Base-by-base conservation (phyloP, 2,113 vertebrate genomes). In the Chionodraco myersi region DNA sequence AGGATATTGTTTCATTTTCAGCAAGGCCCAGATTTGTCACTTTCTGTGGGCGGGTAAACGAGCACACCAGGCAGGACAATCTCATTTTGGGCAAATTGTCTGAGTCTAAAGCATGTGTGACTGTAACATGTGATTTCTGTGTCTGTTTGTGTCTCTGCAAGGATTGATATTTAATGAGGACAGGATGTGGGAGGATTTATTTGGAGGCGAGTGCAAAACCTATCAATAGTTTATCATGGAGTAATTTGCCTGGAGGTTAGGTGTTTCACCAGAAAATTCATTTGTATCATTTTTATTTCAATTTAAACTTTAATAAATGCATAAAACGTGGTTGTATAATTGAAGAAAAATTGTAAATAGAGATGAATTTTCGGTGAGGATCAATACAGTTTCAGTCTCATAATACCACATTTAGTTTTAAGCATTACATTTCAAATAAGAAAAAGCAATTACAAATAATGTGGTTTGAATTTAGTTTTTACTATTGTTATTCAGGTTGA, bases 21-120 rank as follows among this genome's bases (percentile, higher is more conserved):
- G 52, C 73, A 59, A 58, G 71, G 71, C 60, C 72, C 49, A 57
- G n/a, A 45, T 57, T 62, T 0, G n/a, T 67, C 52, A 11, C 34
- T 67, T 30, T 75, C 49, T 1, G 6, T 3, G 58, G 30, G 70
- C 70, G 67, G 80, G 80, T 57, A 54, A 75, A 83, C 54, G 77
- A 69, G 18, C 61, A 13, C 48, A 54, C 49, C 56, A 62, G 49
- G 6, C 83, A 66, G 79, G 34, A 53, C 5, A 47, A 56, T 82
- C 69, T 79, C 44, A 54, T 61, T 60, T 77, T 36, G 14, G 60
- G 47, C 6, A 68, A 59, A 77, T 44, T 54, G 62, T 41, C 57
- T 36, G 56, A 72, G 51, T 72, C 65, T 51, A 67, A 9, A 13
- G 52, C 47, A 3, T n/a, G 63, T 61, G 48, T 62, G 77, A 75